Evolutionary conservation across 2,797 vertebrate genomes (phyloP), one percentile per base, ranked within the genome.

Genomic region (Acanthiza pusilla): DNA sequence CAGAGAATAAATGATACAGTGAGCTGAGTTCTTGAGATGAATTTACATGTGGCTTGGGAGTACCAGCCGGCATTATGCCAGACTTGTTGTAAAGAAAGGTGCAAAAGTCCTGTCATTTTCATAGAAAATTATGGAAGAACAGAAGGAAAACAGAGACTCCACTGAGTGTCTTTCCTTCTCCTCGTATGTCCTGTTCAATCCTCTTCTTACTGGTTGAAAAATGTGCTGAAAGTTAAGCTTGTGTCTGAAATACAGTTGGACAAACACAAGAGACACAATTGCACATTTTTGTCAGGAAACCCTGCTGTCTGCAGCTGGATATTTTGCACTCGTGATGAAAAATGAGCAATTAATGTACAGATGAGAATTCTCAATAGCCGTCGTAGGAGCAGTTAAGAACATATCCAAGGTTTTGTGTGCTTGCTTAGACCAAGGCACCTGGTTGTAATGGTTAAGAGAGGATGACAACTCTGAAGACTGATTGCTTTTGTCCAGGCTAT

Each of bases 201-300:
- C 34, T 90, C 72, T 94, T 79, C 32, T 77, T 71, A 54, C 34
- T 82, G 45, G 10, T 54, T 87, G 80, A 78, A 83, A 85, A 87
- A 85, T 32, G 38, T 95, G 77, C 71, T 92, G 86, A 79, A 94
- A 92, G 81, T 91, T 93, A 82, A 88, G 66, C 62, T 84, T 84
- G 66, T 82, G 70, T 67, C 80, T 91, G 63, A 88, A 66, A 76
- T 79, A 74, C 15, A 85, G 65, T 30, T 91, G 86, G 40, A 60
- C 61, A 71, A 94, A 94, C 55, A 65, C 74, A 82, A 47, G 71
- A 93, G 77, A 83, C 77, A 85, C 57, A 87, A 67, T 36, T 85
- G 57, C 65, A 57, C 71, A 67, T 93, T 92, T 94, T 65, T 94
- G 57, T 95, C 77, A 87, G 84, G 90, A 94, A 95, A 87, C 77